Evolutionary conservation across 1,140 invertebrate species (phyloP).

Genomic region (Zaprionus inermis): DNA sequence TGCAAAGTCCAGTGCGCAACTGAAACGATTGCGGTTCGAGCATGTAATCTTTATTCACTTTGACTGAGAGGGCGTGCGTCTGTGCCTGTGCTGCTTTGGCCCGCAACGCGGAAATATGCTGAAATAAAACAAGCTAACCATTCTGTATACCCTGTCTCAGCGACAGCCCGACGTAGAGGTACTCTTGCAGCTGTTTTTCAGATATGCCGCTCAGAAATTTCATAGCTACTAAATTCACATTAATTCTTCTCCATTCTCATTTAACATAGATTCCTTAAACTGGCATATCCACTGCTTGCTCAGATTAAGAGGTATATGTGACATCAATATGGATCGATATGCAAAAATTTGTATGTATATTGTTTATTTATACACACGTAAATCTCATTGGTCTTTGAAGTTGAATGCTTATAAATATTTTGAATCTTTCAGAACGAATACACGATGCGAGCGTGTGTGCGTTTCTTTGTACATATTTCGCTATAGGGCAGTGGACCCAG

Average conservation of each 20-base stretch:
- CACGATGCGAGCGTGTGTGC: not conserved
- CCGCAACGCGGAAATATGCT: constrained; percentile 37
- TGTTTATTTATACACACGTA: constrained; percentile 11
- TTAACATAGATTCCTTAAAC: too few species aligned
- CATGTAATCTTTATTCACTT: constrained; percentile 61
- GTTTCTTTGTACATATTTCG: not conserved
- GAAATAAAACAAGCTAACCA: constrained; percentile 18
- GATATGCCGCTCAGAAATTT: too few species aligned
- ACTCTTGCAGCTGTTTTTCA: not conserved
- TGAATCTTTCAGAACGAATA: constrained; percentile 27
- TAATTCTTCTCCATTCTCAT: too few species aligned
- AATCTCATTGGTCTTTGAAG: constrained; percentile 31
- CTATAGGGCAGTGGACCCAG: constrained; percentile 32
- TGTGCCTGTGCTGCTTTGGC: constrained; percentile 27
- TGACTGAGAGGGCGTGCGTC: constrained; percentile 11
- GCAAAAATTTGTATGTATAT: constrained; percentile 47
- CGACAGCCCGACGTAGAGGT: not conserved
- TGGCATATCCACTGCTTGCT: not conserved
- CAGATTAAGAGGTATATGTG: constrained; percentile 3
- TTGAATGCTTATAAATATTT: constrained; percentile 72
- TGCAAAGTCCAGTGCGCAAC: constrained; percentile 70
- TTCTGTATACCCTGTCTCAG: not conserved
- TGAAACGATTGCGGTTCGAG: constrained; percentile 46
- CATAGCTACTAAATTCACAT: too few species aligned
- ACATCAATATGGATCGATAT: constrained; percentile 50